phyloP scores from a whole-genome alignment of 37 sponge, comb jelly and placozoan genomes.

The Ephydatia muelleri region DNA sequence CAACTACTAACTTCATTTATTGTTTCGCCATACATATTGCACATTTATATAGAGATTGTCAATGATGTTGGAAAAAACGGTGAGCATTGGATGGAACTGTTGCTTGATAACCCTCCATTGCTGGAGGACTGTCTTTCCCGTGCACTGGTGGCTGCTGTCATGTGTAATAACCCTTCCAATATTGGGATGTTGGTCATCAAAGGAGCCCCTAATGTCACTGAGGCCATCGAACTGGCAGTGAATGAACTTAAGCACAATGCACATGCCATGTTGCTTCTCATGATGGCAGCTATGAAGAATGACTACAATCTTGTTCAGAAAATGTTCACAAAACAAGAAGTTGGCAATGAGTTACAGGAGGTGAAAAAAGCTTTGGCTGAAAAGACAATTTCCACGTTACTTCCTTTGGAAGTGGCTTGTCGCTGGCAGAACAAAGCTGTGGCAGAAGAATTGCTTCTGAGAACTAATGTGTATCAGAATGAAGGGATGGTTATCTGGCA shows the following conservation, averaged over 20 bases:
- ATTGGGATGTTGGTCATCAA: constrained; percentile 65
- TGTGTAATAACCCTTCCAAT: constrained; percentile 45
- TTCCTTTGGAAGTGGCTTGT: constrained; percentile 80
- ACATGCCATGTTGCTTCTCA: constrained; percentile 58
- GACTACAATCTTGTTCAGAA: constrained; percentile 51
- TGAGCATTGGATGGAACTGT: constrained; percentile 47
- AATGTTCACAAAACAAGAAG: constrained; percentile 33
- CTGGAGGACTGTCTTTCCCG: constrained; percentile 68
- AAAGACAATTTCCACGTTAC: constrained; percentile 59
- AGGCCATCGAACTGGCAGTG: constrained; percentile 36
- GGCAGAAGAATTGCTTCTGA: constrained; percentile 71
- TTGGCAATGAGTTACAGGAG: constrained; percentile 40
- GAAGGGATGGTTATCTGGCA: constrained; percentile 71
- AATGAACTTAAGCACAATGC: constrained; percentile 42
- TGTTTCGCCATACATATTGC: too few relatives aligned
- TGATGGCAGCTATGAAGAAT: constrained; percentile 48
- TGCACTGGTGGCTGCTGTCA: constrained; percentile 60
- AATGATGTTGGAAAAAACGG: constrained; percentile 69
- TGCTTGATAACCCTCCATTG: constrained; percentile 2
- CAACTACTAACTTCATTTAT: too few relatives aligned
- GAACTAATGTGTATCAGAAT: constrained; percentile 70
- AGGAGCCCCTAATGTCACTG: constrained; percentile 42
- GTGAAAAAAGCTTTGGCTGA: constrained; percentile 52
- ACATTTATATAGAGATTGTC: constrained; percentile 47
- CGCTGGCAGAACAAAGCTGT: constrained; percentile 28